A percentile compares a stretch with the other conserved stretches of the same genome.
Evolutionary conservation across 53 echinoderm and acorn worm species (phyloP).

Genomic region (Echinometra lucunter): DNA sequence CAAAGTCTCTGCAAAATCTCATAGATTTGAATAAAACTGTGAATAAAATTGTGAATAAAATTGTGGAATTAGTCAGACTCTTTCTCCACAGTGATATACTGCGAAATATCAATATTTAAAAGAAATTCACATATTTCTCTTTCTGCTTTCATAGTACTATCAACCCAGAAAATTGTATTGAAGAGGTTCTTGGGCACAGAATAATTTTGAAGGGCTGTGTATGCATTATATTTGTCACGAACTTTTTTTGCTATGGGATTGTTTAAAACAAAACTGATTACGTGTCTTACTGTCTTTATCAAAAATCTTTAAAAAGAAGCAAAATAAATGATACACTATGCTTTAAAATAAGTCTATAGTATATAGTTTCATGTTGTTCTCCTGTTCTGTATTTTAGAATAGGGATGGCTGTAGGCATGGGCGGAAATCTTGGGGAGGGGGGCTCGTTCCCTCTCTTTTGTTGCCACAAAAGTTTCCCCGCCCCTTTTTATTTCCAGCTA

Average conservation of each 20-base stretch:
- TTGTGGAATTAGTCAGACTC: not conserved
- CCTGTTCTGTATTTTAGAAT: no score
- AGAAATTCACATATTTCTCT: no score
- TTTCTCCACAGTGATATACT: not conserved
- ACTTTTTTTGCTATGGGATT: not conserved
- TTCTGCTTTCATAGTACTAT: not conserved
- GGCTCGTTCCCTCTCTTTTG: no score
- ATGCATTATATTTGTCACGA: not conserved
- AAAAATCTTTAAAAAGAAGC: not conserved
- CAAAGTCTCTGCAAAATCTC: no score
- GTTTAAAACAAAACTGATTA: not conserved
- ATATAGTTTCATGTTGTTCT: no score
- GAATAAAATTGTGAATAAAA: no score
- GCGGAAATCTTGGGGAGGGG: no score
- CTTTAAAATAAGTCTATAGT: not conserved
- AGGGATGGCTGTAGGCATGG: no score
- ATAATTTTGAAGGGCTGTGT: not conserved
- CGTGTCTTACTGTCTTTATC: conserved; percentile 17
- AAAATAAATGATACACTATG: not conserved
- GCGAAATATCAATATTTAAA: not conserved
- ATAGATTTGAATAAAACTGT: no score
- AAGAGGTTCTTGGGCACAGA: not conserved
- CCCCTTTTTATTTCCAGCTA: no score
- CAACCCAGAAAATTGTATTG: not conserved
- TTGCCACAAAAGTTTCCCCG: no score